Conservation (phyloP, 2,113 vertebrate genomes). For the Pogonocichla stellata region DNA sequence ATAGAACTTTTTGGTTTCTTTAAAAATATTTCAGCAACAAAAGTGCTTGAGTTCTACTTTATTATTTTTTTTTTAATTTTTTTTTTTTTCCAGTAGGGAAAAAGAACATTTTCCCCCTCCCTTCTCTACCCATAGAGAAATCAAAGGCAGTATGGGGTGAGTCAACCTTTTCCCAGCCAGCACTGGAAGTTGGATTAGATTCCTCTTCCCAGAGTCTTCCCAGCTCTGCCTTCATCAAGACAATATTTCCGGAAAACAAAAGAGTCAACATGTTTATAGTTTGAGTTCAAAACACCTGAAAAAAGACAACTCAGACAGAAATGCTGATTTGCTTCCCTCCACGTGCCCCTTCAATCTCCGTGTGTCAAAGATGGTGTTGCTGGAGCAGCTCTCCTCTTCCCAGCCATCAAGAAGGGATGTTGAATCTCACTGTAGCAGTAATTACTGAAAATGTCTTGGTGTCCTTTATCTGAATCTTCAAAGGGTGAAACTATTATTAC, state of each 20-base stretch:
- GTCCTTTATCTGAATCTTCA: slow-evolving; percentile 55
- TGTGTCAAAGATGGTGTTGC: background rate
- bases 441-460: slow-evolving; percentile 49
- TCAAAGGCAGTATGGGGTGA: background rate
- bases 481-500: slow-evolving; percentile 32
- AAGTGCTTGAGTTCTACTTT: background rate
- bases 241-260: background rate
- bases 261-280: background rate
- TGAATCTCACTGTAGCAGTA: background rate
- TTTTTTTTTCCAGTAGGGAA: no score
- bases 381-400: background rate
- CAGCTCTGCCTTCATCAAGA: background rate
- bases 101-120: fast-evolving
- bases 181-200: background rate
- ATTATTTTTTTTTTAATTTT: no score
- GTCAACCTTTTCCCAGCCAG: background rate
- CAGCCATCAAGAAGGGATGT: background rate
- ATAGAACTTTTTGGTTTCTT: background rate
- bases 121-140: fast-evolving
- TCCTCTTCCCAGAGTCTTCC: background rate
- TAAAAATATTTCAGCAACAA: background rate
- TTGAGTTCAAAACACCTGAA: background rate
- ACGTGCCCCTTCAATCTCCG: fast-evolving
- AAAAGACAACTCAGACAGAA: background rate
- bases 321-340: background rate